Base-by-base conservation (phyloP, 2,888 invertebrate species). In the Andrena marginata region DNA sequence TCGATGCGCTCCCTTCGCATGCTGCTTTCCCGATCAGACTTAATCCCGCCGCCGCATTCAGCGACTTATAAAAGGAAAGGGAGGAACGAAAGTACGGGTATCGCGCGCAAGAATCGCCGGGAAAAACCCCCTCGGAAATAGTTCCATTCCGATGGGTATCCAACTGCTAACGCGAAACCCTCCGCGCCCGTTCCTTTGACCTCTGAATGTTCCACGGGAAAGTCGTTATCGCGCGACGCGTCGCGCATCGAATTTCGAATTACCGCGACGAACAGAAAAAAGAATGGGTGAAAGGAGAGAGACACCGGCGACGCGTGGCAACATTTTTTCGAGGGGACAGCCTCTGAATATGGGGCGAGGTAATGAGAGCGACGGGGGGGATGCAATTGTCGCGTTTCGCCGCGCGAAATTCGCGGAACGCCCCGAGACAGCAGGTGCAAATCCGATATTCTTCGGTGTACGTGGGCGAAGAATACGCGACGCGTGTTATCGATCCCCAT, bases 361-460 rank as follows among this genome's bases (percentile, higher is more conserved):
- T 31, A 69, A 29, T n/a, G 54, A 33, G 20, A 20, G 10, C 63
- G 51, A 33, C 16, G 7, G 26, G 35, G 23, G 20, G 54, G 10
- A 35, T 54, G n/a, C 67, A 64, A 72, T 23, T 56, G 54, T 20
- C 54, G 54, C 54, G 54, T 26, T 56, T 26, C 54, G 54, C 8
- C 54, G 54, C 60, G 49, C 59, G 56, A 75, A 76, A 74, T 70
- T 82, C 60, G 54, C 20, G 63, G 31, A 78, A 78, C 78, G 73
- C 73, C 62, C 16, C 69, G 51, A 72, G 73, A 70, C 75, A 70
- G 72, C 78, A 72, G 56, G 29, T 35, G 71, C 60, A 77, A 77
- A 78, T 80, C 67, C 73, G 69, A 82, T 84, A 77, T 82, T 77
- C 77, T 75, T 76, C 69, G 65, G 35, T 54, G 67, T 73, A 73